Conservation (phyloP, 2,113 vertebrate species). For the Perca fluviatilis region DNA sequence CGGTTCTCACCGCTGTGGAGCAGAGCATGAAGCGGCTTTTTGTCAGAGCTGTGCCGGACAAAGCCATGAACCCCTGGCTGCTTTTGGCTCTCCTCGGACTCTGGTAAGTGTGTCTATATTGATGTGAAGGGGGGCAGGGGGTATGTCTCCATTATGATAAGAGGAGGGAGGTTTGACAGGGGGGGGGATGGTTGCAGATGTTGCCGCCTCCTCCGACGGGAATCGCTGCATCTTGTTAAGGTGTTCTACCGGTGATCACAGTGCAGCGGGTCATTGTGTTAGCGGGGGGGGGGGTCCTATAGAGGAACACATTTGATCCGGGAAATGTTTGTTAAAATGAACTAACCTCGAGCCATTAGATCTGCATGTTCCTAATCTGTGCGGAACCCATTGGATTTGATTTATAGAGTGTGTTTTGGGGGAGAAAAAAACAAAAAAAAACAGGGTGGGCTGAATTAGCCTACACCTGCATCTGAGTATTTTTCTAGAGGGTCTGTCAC, state of each 20-base stretch:
- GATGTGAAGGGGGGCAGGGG: background rate
- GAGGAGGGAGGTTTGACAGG: background rate
- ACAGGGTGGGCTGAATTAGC: background rate
- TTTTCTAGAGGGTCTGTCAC: too few relatives aligned
- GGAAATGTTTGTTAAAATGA: background rate
- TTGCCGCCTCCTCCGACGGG: background rate
- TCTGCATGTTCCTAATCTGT: background rate
- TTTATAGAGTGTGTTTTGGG: background rate
- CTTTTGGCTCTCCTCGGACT: slow-evolving; percentile 75
- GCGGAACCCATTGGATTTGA: background rate
- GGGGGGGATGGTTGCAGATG: slow-evolving; percentile 10
- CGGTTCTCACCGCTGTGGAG: background rate
- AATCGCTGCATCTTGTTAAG: background rate
- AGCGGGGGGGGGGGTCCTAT: background rate
- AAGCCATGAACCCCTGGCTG: slow-evolving; percentile 75
- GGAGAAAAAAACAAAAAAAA: too few relatives aligned
- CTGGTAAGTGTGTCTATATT: slow-evolving; percentile 72
- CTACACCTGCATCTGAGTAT: background rate
- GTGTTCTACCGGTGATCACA: background rate
- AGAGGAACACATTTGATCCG: background rate
- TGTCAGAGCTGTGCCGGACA: slow-evolving; percentile 46
- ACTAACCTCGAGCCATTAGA: background rate
- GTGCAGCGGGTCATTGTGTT: background rate
- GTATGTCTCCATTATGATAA: slow-evolving; percentile 1
- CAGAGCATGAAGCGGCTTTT: slow-evolving; percentile 32